Conservation (phyloP, 2,113 vertebrate genomes). For the Calypte anna region DNA sequence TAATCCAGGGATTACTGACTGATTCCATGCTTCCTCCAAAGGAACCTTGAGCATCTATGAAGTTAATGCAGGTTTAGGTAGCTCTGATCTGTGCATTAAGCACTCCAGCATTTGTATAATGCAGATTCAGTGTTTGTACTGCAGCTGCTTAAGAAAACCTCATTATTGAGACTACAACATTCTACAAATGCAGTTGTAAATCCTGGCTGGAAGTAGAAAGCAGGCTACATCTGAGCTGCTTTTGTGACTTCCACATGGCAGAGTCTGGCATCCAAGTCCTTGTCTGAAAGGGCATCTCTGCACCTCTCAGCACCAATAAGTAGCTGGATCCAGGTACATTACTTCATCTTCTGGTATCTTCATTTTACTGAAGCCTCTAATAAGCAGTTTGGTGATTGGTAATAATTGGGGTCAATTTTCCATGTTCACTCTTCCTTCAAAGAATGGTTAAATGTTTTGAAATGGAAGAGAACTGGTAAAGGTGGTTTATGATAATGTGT, state of each 20-base stretch:
- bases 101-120: neutral
- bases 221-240: neutral
- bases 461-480: neutral
- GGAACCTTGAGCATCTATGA: neutral
- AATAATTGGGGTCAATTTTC: neutral
- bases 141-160: neutral
- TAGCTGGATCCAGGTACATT: too few species aligned
- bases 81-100: neutral
- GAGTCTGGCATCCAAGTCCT: neutral
- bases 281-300: neutral
- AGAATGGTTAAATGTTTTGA: neutral
- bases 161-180: neutral
- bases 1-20: neutral
- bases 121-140: neutral
- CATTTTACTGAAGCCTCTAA: fast-evolving
- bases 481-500: fast-evolving
- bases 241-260: neutral
- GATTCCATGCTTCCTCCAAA: neutral
- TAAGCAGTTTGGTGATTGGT: fast-evolving
- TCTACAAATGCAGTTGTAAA: neutral
- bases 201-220: neutral
- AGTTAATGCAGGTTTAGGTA: neutral
- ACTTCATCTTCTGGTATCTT: fast-evolving
- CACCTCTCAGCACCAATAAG: neutral
- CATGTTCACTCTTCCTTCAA: fast-evolving